Evolutionary conservation across 2,888 invertebrate genomes (phyloP).

Genomic region (Cancer borealis): DNA sequence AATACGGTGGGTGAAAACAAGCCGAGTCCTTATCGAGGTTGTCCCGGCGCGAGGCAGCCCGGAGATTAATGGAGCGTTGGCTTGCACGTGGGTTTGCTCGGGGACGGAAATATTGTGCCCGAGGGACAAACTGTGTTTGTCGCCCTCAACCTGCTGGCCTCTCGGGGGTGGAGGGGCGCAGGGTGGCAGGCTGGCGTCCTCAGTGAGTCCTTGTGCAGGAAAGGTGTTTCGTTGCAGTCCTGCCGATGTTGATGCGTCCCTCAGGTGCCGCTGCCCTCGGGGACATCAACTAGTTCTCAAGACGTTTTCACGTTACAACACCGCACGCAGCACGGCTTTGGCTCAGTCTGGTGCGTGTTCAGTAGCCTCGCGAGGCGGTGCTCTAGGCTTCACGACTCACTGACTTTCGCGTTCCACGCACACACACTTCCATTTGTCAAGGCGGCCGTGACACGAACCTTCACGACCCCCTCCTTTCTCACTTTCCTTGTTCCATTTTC

Average conservation of each 20-base stretch:
- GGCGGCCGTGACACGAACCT: conserved; percentile 17
- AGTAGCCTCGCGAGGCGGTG: neutral
- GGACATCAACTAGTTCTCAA: neutral
- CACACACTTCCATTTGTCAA: conserved; percentile 18
- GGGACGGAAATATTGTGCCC: conserved; percentile 9
- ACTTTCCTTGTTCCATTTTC: neutral
- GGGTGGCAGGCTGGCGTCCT: neutral
- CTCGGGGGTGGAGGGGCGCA: neutral
- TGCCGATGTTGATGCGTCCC: too few species aligned
- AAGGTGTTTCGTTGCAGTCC: neutral
- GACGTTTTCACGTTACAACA: neutral
- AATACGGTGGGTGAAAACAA: conserved; percentile 47
- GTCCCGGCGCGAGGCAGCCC: conserved; percentile 21
- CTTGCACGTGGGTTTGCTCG: conserved; percentile 29
- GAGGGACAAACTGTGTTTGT: neutral
- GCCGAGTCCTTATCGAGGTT: conserved; percentile 20
- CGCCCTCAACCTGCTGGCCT: neutral
- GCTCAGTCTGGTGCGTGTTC: neutral
- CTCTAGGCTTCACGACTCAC: neutral
- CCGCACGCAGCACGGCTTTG: neutral
- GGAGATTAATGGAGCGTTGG: conserved; percentile 22
- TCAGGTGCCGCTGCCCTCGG: neutral
- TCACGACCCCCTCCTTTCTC: conserved; percentile 29
- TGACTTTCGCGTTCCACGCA: neutral
- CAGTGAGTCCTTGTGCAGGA: neutral